A percentile compares a stretch with the other conserved stretches of the same genome.
These are phyloP conservation scores for Stenchaetothrips biformis DNA, from an alignment of 2,888 invertebrate species.

Conservation along the genomic window DNA sequence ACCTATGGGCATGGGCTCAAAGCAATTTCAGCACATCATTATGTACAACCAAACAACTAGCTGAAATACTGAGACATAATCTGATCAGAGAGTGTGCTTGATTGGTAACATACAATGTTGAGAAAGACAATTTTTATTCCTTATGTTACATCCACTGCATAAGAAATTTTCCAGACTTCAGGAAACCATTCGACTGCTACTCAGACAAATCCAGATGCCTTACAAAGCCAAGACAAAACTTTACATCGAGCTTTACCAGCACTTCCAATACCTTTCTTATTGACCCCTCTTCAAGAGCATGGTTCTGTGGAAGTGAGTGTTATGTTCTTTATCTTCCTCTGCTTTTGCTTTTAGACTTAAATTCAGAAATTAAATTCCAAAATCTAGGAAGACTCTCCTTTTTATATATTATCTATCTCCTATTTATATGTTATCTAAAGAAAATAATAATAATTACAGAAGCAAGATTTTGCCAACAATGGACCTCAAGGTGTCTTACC, in stretches of 20 bases:
- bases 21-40: too few species aligned
- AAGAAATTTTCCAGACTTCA: background rate
- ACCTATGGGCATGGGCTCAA: too few species aligned
- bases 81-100: too few species aligned
- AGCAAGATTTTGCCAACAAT: slow-evolving; percentile 1
- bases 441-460: background rate
- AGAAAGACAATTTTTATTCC: background rate
- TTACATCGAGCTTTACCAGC: background rate
- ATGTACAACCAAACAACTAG: too few species aligned
- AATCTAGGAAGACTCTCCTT: too few species aligned
- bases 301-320: background rate
- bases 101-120: background rate
- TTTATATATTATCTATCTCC: too few species aligned
- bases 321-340: background rate
- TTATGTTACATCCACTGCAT: background rate
- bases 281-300: background rate
- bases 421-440: background rate
- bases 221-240: background rate
- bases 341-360: background rate
- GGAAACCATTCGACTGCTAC: background rate
- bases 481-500: background rate
- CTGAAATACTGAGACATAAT: too few species aligned
- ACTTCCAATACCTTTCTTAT: background rate
- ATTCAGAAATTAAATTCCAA: background rate
- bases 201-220: slow-evolving; percentile 1